Conservation (phyloP, 2,888 invertebrate species). For the Sarcophaga subvicina region DNA sequence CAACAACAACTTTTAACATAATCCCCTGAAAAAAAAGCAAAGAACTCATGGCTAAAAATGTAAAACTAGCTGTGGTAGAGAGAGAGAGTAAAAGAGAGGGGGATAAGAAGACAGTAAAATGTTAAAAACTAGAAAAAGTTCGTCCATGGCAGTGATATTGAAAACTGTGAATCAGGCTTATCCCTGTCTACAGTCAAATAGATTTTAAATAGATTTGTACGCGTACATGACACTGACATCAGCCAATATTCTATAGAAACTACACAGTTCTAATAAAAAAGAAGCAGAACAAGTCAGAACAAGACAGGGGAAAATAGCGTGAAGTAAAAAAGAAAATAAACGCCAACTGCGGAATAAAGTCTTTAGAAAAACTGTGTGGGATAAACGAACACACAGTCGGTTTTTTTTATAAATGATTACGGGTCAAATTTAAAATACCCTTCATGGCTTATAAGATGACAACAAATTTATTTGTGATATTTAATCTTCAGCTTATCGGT, state of each 20-base stretch:
- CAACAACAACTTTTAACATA: slow-evolving; percentile 37
- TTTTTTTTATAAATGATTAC: not conserved
- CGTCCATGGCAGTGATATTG: slow-evolving; percentile 66
- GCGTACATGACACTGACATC: slow-evolving; percentile 64
- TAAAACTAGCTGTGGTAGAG: not conserved
- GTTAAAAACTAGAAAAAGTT: slow-evolving; percentile 59
- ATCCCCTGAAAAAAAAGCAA: slow-evolving; percentile 15
- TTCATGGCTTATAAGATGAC: not conserved
- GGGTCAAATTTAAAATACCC: slow-evolving; percentile 11
- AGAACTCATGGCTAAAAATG: not conserved
- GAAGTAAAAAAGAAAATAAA: not conserved
- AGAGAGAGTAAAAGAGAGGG: not conserved
- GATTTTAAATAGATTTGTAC: slow-evolving; percentile 69
- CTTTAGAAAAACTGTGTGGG: not conserved
- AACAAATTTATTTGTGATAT: not conserved
- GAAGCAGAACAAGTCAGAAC: not conserved
- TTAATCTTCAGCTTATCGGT: not conserved
- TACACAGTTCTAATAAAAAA: not conserved
- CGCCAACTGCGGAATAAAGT: not conserved
- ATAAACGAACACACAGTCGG: not conserved
- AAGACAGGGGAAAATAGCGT: too few relatives aligned
- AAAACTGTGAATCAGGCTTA: slow-evolving; percentile 65
- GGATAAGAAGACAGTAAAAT: slow-evolving; percentile 22
- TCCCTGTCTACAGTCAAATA: slow-evolving; percentile 64
- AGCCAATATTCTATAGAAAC: slow-evolving; percentile 48